Evolutionary conservation across 2,888 invertebrate genomes (phyloP), one percentile per base, ranked within the genome.

Genomic region (Agrotis clavis): DNA sequence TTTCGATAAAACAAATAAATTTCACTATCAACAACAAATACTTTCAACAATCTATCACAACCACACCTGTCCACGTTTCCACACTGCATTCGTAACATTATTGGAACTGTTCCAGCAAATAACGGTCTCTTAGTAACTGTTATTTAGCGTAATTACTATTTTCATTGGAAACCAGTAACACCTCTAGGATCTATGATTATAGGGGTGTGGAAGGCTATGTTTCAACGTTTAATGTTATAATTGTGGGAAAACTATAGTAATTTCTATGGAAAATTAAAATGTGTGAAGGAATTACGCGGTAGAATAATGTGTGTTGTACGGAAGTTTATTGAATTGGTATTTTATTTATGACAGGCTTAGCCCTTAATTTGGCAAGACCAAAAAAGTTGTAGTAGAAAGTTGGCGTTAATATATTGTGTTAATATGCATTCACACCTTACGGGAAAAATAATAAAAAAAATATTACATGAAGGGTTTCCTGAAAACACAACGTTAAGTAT

Each of bases 141-240:
- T 79, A 82, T 79, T 65, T 59, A 18, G 5, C 2, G 4, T 78
- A 84, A 84, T 84, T 50, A 64, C 74, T 35, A 83, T 71, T 74
- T 79, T 73, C 68, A 66, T 71, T 47, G 18, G 41, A 69, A 45
- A 6, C 53, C 41, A 16, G 59, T 18, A n/a, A 76, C 62, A 30
- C 65, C 30, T 54, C 18, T 57, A 70, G 45, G n/a, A 3, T 19
- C 53, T 57, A 60, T 64, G 64, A 69, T 64, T 67, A 25, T 2
- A 47, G 30, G 21, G 30, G 25, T 74, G 19, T 41, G 14, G 14
- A 5, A 25, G 14, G 0, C 18, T 61, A 57, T 64, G 21, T 45
- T 82, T 51, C 48, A 59, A 7, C n/a, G 30, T 53, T 16, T 59
- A 65, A 50, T 69, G 48, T 45, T 6, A 7, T 65, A 59, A 66